These are phyloP conservation scores for Adineta ricciae DNA, from an alignment of 2,888 invertebrate species.

Conservation along the genomic window DNA sequence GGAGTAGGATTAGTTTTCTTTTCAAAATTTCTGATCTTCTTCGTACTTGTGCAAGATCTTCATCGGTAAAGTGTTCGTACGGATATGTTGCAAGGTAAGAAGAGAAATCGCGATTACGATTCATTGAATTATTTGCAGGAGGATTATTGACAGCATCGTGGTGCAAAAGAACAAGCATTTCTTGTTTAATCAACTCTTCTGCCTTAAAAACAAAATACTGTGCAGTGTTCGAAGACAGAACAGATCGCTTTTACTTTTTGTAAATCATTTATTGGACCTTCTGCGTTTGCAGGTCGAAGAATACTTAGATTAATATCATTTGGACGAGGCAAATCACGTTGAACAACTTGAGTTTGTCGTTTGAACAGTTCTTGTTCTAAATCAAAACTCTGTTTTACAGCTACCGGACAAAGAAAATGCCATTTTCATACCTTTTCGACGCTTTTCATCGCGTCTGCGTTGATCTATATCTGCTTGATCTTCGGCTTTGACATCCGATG, in stretches of 20 bases:
- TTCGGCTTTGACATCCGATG: slow-evolving; percentile 59
- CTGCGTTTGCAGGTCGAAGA: slow-evolving; percentile 63
- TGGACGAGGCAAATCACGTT: slow-evolving; percentile 72
- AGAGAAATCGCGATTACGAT: slow-evolving; percentile 43
- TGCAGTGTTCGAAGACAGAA: slow-evolving; percentile 41
- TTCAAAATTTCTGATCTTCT: background rate
- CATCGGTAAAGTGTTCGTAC: slow-evolving; percentile 63
- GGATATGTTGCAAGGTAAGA: slow-evolving; percentile 76
- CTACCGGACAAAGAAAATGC: background rate
- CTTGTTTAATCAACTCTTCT: slow-evolving; percentile 85
- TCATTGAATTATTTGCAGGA: slow-evolving; percentile 41
- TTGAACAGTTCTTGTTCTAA: slow-evolving; percentile 22
- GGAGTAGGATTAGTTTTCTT: background rate
- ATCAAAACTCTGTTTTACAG: too few relatives aligned
- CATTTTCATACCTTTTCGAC: background rate
- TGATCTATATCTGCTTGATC: slow-evolving; percentile 26
- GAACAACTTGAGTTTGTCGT: slow-evolving; percentile 57
- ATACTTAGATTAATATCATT: slow-evolving; percentile 73
- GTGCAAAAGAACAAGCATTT: slow-evolving; percentile 89
- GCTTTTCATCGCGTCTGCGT: background rate
- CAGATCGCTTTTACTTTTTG: slow-evolving; percentile 55
- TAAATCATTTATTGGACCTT: slow-evolving; percentile 67
- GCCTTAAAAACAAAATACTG: slow-evolving; percentile 53
- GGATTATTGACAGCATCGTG: slow-evolving; percentile 67
- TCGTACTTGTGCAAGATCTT: slow-evolving; percentile 45